These are phyloP conservation scores for Drosophila kanapiae DNA, from an alignment of 1,140 invertebrate species.

Conservation along the genomic window DNA sequence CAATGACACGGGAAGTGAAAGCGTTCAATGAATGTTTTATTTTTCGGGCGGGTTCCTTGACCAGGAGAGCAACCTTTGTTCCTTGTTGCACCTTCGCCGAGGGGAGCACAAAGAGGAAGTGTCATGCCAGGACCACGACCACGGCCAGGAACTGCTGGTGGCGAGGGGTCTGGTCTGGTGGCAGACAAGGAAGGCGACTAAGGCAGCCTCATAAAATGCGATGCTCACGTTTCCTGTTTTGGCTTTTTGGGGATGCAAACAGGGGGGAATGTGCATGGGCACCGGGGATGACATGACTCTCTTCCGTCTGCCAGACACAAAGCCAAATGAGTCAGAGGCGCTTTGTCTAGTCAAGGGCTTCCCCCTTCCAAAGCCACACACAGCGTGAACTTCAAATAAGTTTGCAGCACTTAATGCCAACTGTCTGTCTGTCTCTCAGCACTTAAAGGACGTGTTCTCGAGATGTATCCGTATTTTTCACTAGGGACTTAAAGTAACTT, in stretches of 20 bases:
- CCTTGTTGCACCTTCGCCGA: slow-evolving; percentile 47
- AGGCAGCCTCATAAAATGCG: slow-evolving; percentile 62
- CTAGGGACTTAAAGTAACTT: background rate
- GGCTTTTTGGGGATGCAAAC: slow-evolving; percentile 57
- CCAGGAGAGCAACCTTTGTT: slow-evolving; percentile 70
- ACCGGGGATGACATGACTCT: slow-evolving; percentile 28
- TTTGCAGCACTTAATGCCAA: slow-evolving; percentile 55
- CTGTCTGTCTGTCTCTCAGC: slow-evolving; percentile 25
- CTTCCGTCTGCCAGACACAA: slow-evolving; percentile 59
- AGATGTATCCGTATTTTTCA: slow-evolving; percentile 2
- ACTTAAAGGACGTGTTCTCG: slow-evolving; percentile 12
- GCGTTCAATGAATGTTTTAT: slow-evolving; percentile 60
- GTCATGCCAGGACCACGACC: slow-evolving; percentile 5
- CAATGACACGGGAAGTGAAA: slow-evolving; percentile 82
- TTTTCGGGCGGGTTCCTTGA: slow-evolving; percentile 63
- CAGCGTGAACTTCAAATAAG: slow-evolving; percentile 63
- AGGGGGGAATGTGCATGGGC: slow-evolving; percentile 13
- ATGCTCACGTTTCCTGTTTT: slow-evolving; percentile 75
- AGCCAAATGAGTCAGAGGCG: slow-evolving; percentile 69
- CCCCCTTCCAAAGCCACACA: slow-evolving; percentile 15
- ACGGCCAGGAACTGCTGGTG: slow-evolving; percentile 3
- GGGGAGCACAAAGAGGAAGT: slow-evolving; percentile 67
- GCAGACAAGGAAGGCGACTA: slow-evolving; percentile 51
- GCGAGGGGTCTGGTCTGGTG: background rate
- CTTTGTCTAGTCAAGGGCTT: slow-evolving; percentile 64